phyloP scores from a whole-genome alignment of 2,113 vertebrate species.

The Atlantisia rogersi region DNA sequence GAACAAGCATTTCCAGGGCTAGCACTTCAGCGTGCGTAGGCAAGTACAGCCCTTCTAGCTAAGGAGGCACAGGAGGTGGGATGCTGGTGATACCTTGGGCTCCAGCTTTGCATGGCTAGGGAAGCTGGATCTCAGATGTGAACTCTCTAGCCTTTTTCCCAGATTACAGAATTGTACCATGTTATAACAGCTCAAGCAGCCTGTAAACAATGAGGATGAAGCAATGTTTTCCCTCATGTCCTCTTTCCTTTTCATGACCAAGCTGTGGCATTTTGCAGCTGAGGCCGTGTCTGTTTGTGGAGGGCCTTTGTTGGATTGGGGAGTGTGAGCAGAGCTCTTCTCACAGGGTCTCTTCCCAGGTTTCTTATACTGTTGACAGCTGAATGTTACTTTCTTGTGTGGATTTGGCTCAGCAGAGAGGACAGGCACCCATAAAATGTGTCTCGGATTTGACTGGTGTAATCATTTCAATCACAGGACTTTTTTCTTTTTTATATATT shows the following conservation, averaged over 20 bases:
- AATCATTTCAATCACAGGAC: not conserved
- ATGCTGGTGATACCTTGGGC: fast-evolving
- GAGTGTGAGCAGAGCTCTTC: not conserved
- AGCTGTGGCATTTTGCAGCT: not conserved
- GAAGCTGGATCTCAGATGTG: not conserved
- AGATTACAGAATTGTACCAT: not conserved
- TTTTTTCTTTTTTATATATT: not conserved
- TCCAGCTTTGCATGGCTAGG: fast-evolving
- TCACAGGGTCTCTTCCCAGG: not conserved
- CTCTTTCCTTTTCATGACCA: not conserved
- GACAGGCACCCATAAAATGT: not conserved
- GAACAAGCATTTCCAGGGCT: not conserved
- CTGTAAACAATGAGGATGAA: not conserved
- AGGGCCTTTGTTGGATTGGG: not conserved
- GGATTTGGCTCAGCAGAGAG: not conserved
- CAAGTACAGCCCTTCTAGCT: not conserved
- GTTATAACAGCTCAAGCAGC: not conserved
- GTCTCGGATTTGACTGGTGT: not conserved
- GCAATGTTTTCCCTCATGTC: not conserved
- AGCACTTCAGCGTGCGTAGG: not conserved
- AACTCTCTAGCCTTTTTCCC: not conserved
- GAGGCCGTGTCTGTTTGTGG: not conserved
- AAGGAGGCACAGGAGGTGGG: not conserved
- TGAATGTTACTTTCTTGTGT: not conserved
- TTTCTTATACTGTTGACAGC: not conserved